Evolutionary conservation across 2,797 vertebrate genomes (phyloP), one percentile per base, ranked within the genome.

Genomic region (Molossus alvarezi): DNA sequence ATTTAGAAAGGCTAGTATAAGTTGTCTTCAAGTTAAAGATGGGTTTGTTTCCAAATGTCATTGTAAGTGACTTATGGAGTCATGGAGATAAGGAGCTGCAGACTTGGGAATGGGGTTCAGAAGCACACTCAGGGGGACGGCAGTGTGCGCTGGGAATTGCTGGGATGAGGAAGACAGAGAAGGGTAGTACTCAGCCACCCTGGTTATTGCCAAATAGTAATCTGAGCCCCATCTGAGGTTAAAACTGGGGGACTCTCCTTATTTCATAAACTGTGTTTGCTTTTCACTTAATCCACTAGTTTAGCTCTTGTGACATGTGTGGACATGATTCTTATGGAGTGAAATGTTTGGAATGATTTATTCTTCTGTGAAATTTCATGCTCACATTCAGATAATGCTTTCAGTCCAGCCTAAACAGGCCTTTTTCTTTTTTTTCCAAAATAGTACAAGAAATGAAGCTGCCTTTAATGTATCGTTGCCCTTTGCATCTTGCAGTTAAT

Each of bases 401-500:
- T 69, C 80, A 58, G 37, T 83, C 29, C 79, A 48, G 51, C 51
- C 64, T 87, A 27, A 60, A 82, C 64, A 41, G 45, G 71, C 37
- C 5, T 21, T 51, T 29, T 57, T 69, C 64, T 21, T 58, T 27
- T 12, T 53, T 7, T 5, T 1, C 0, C 57, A 37, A 33, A 88
- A 53, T 4, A 67, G 27, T 88, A 75, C 53, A 65, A 88, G 72
- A 88, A 79, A 75, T 82, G 58, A 64, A 79, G 53, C 62, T 64
- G 33, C 75, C 64, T 84, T 48, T 62, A 73, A 10, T 48, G 37
- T 90, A 62, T 29, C 8, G 3, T 51, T 91, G 84, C 81, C 90
- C 85, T 96, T 85, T 88, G 95, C 76, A 41, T 81, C 88, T 84
- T 23, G 64, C 45, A 80, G 81, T 83, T 94, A 62, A 76, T 62